Percentiles rank a stretch among this genome's conserved stretches.
phyloP scores from a whole-genome alignment of 2,113 vertebrate species.

The Mugil cephalus region DNA sequence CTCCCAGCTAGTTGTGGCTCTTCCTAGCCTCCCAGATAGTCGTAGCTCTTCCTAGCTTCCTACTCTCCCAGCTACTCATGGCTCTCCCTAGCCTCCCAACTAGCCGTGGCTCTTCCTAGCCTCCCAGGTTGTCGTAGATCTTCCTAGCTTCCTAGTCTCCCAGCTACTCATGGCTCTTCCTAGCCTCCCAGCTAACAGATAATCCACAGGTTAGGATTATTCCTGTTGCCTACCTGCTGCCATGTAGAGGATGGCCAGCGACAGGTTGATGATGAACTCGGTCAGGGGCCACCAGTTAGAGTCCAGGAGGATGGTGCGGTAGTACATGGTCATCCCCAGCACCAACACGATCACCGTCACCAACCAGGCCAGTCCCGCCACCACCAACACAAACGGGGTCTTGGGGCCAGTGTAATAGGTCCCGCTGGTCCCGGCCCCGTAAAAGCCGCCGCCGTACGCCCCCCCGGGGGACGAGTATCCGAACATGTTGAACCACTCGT shows the following conservation, averaged over 20 bases:
- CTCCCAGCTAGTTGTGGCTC: too few relatives aligned
- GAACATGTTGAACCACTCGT: slow-evolving; percentile 95
- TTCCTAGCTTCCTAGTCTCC: too few relatives aligned
- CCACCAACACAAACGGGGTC: slow-evolving; percentile 93
- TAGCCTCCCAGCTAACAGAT: too few relatives aligned
- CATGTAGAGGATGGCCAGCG: slow-evolving; percentile 92
- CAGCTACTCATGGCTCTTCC: too few relatives aligned
- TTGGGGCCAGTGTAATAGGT: slow-evolving; percentile 92
- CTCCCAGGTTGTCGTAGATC: too few relatives aligned
- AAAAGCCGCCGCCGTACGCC: slow-evolving; percentile 50
- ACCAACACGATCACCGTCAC: slow-evolving; percentile 91
- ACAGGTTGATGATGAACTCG: slow-evolving; percentile 92
- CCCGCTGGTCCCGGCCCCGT: slow-evolving; percentile 68
- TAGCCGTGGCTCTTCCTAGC: too few relatives aligned
- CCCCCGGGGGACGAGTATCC: slow-evolving; percentile 90
- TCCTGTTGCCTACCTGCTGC: slow-evolving; percentile 81
- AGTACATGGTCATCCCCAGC: slow-evolving; percentile 99
- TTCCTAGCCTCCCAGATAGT: too few relatives aligned
- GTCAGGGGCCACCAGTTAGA: slow-evolving; percentile 97
- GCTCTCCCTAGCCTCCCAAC: too few relatives aligned
- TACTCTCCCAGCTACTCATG: too few relatives aligned
- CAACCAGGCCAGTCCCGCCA: slow-evolving; percentile 91
- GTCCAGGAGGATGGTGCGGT: slow-evolving; percentile 94
- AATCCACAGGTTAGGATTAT: too few relatives aligned
- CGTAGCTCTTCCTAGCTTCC: too few relatives aligned